Base-by-base conservation (phyloP, 2,888 invertebrate species). In the Lasius platythorax region DNA sequence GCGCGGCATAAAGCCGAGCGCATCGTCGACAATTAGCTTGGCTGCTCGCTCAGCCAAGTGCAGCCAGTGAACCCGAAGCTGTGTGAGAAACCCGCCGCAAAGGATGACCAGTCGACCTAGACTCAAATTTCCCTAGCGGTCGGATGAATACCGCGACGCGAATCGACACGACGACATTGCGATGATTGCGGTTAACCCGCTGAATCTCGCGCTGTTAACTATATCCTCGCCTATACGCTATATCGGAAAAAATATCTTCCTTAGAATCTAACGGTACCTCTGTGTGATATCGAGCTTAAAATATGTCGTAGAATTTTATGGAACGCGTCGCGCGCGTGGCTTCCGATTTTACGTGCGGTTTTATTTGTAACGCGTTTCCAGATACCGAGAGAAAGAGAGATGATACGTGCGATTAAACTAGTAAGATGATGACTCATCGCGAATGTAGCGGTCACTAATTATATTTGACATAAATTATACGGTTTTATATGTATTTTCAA, bases 11-110 rank as follows among this genome's bases (percentile, higher is more conserved):
- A 79, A 58, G 58, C 58, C 58, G 33, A 23, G 73, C 73, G 78
- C 58, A 79, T 72, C 79, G 72, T 79, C 79, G 61, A 73, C 61
- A 81, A 81, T 81, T 81, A 81, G 79, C 73, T 18, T 15, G 73
- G 72, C 61, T 79, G 79, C 61, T 72, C 79, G 79, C 79, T 79
- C 72, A 79, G 79, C 79, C 79, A 61, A 53, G 73, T 30, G 79
- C 79, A 81, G 79, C 79, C 79, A 81, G 79, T 73, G 79, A 81
- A 81, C 73, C 79, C 61, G 73, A 61, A 73, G 79, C 61, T 73
- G 61, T 72, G 58, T 81, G 79, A 81, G 79, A 81, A 79, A 30
- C 61, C 28, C 68, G 43, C 61, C 46, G 8, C 18, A 30, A 23
- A 43, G 40, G 15, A 15, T 28, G 46, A 72, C n/a, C 79, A 8